Base-by-base conservation (phyloP, 2,888 invertebrate genomes). In the Acleris sparsana region DNA sequence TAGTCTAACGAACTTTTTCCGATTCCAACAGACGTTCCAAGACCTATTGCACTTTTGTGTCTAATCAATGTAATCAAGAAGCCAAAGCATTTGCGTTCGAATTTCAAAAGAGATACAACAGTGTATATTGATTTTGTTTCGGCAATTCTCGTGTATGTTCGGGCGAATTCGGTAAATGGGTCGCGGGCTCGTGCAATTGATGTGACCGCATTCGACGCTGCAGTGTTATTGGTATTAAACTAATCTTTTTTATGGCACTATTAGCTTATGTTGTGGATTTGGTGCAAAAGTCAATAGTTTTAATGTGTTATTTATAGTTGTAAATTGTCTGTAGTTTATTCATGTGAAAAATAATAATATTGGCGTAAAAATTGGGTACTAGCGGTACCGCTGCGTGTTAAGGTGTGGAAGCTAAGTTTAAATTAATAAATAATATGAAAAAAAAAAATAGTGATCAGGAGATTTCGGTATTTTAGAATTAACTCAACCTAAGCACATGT, bases 81-180 rank as follows among this genome's bases (percentile, higher is more conserved):
- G 4, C 20, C 39, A 46, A 25, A 44, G n/a, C 6, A 25, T 46
- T 25, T 25, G 49, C 53, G 43, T 55, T 55, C 53, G 11, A 57
- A 57, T 57, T 52, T 53, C 64, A 59, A 65, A 65, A 60, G 60
- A 59, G 48, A 65, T 52, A 66, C 51, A 60, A 64, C 53, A 29
- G 49, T 61, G 56, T 66, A 71, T 70, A 70, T 71, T 66, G 71
- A 71, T 71, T 70, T 71, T 68, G 62, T 53, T 61, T 62, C 66
- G 68, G 68, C 20, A 29, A 17, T 46, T 17, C 52, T 62, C 71
- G 71, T 53, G 18, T 20, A 13, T 18, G 22, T 33, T 71, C 71
- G 69, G 71, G 5, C 3, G 39, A 18, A 49, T 56, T 68, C 69
- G 71, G 61, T 17, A 61, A 33, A 33, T 57, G 33, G 53, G 62